phyloP scores from a whole-genome alignment of 2,113 vertebrate species.

The Erythrocercus mccallii region DNA sequence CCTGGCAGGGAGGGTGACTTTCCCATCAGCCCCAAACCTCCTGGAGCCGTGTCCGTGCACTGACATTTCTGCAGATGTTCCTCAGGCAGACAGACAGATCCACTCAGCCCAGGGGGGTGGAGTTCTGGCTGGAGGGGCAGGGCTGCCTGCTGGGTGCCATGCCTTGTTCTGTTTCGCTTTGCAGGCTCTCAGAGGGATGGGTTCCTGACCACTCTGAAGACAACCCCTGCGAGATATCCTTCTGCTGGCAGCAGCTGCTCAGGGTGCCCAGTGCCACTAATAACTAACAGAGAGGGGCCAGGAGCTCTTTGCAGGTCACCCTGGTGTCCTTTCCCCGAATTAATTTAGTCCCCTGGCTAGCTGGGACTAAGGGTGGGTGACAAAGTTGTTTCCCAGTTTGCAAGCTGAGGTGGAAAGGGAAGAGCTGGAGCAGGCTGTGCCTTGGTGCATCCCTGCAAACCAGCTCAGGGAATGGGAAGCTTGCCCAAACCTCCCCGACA shows the following conservation, averaged over 20 bases:
- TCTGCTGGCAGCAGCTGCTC: slow-evolving; percentile 28
- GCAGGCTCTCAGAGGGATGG: slow-evolving; percentile 85
- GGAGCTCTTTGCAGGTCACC: neutral
- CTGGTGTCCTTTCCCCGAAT: neutral
- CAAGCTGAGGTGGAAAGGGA: neutral
- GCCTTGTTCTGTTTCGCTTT: neutral
- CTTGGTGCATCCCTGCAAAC: neutral
- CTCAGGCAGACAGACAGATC: neutral
- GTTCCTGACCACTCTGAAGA: slow-evolving; percentile 83
- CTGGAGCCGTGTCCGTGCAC: fast-evolving
- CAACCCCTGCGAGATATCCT: slow-evolving; percentile 98
- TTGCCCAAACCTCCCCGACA: neutral
- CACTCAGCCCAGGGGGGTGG: fast-evolving
- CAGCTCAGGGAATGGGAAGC: fast-evolving
- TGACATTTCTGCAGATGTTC: fast-evolving
- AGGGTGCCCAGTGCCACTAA: fast-evolving
- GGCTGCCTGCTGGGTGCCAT: neutral
- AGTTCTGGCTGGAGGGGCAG: neutral
- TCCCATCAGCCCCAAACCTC: neutral
- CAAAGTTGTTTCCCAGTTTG: neutral
- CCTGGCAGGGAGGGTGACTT: neutral
- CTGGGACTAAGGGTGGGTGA: neutral
- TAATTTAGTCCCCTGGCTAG: neutral
- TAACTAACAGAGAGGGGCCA: neutral
- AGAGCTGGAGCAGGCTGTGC: neutral